Base-by-base conservation (phyloP, 2,888 invertebrate species). In the Liodrosophila aerea region DNA sequence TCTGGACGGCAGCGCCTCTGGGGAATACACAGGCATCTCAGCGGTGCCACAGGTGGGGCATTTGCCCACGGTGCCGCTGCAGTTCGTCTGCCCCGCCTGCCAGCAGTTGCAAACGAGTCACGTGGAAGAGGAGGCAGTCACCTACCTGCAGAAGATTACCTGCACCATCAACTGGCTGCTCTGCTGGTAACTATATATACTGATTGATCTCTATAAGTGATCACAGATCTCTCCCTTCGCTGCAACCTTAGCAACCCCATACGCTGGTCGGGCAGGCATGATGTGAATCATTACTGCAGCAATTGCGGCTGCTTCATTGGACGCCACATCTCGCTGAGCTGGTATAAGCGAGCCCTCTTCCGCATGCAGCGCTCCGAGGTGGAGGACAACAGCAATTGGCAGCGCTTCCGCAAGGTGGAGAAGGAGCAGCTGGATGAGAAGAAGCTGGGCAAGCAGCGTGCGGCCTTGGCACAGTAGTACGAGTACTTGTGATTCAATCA, bases 221-320 rank as follows among this genome's bases (percentile, higher is more conserved):
- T n/a, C n/a, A n/a, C n/a, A n/a, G n/a, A n/a, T n/a, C n/a, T n/a
- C n/a, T n/a, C n/a, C n/a, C n/a, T n/a, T n/a, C n/a, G n/a, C n/a
- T n/a, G n/a, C n/a, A n/a, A n/a, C n/a, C n/a, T 1, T 8, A 88
- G 89, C 63, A 76, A 75, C 31, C 87, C 88, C 40, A 87, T 89
- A 34, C 69, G 69, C 34, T 88, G 88, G 89, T 43, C 39, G 7
- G 88, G 88, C 1, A 77, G 89, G 1, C 76, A 87, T 12, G 89
- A 89, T 45, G 69, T 84, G 33, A 89, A 89, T 70, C 89, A 89
- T 51, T 89, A 89, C 49, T 89, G 89, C 64, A 75, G 84, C 37
- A 66, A 78, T 31, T 89, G 89, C 34, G 89, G 89, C 43, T 89
- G 89, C 39, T 89, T 82, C 39, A 83, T 89, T 54, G 89, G 89